phyloP scores from a whole-genome alignment of 2,113 vertebrate genomes.

The Pristiophorus japonicus region DNA sequence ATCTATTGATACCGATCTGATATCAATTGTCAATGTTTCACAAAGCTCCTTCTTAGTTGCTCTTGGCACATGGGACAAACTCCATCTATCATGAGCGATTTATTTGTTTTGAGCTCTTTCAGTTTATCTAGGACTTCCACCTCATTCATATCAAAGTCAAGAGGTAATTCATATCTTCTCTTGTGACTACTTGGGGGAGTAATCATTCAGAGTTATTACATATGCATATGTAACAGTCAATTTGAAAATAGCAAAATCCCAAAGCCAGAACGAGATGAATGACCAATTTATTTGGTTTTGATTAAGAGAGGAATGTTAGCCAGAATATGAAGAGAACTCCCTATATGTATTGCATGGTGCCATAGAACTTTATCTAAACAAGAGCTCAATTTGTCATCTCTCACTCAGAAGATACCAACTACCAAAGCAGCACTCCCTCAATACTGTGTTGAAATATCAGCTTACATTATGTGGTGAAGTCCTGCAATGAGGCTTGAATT shows the following conservation, averaged over 20 bases:
- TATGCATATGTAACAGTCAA: no score
- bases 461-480: not conserved
- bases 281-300: not conserved
- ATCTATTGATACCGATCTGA: not conserved
- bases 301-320: not conserved
- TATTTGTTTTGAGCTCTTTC: not conserved
- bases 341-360: not conserved
- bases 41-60: not conserved
- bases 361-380: not conserved
- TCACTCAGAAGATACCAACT: not conserved
- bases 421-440: not conserved
- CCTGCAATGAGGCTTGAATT: not conserved
- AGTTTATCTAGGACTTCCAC: not conserved
- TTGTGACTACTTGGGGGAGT: not conserved
- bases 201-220: no score
- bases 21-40: not conserved
- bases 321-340: no score
- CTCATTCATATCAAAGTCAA: not conserved
- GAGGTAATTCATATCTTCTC: not conserved
- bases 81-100: not conserved
- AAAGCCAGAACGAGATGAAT: no score
- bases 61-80: not conserved
- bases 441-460: not conserved
- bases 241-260: no score
- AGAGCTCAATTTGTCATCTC: not conserved